These are phyloP conservation scores for Calcarius lapponicus DNA, from an alignment of 2,797 vertebrate genomes.

Conservation along the genomic window DNA sequence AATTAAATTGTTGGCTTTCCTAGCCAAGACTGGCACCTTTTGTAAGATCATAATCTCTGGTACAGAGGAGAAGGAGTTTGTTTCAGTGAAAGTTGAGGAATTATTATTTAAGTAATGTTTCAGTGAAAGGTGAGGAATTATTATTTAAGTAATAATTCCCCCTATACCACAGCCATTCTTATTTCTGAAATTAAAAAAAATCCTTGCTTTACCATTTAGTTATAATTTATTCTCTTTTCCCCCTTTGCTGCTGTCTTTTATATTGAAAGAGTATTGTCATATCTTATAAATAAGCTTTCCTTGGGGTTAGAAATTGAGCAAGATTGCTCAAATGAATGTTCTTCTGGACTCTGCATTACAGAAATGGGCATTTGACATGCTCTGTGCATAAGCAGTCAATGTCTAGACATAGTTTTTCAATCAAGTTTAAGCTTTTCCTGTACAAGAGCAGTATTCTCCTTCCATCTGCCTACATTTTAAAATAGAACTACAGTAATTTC, in stretches of 20 bases:
- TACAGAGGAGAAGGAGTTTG: background rate
- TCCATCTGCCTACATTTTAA: background rate
- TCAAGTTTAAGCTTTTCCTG: slow-evolving; percentile 42
- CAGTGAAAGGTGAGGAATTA: background rate
- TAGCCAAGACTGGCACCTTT: background rate
- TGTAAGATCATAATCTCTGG: background rate
- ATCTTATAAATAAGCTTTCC: slow-evolving; percentile 45
- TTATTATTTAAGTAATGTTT: background rate
- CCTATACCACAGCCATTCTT: background rate
- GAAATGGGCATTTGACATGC: slow-evolving; percentile 48
- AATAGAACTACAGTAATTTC: background rate
- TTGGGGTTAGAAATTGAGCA: slow-evolving; percentile 22
- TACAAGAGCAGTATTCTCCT: slow-evolving; percentile 6
- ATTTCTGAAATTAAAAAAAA: background rate
- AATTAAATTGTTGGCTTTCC: slow-evolving; percentile 18
- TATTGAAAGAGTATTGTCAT: slow-evolving; percentile 34
- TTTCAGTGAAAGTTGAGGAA: background rate
- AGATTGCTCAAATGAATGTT: slow-evolving; percentile 44
- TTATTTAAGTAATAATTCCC: background rate
- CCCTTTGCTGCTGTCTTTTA: background rate
- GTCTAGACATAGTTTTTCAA: slow-evolving; percentile 65
- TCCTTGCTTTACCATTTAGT: background rate
- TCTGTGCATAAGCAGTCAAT: slow-evolving; percentile 24
- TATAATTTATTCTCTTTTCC: background rate
- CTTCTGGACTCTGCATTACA: slow-evolving; percentile 43